Percentiles rank a stretch among this genome's conserved stretches.
phyloP scores from a whole-genome alignment of 2,888 invertebrate genomes.

The Linnaemya tessellans region DNA sequence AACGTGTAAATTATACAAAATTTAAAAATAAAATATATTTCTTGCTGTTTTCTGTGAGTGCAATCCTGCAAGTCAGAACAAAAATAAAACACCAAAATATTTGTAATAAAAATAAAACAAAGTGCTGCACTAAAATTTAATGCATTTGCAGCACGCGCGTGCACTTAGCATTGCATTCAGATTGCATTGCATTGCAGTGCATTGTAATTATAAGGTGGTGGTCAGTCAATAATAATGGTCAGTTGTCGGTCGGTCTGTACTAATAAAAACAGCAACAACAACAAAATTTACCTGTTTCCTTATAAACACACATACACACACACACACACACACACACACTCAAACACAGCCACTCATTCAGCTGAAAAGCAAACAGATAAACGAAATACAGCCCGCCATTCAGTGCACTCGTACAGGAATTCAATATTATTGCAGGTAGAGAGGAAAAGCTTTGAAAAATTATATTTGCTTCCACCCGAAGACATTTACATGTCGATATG shows the following conservation, averaged over 20 bases:
- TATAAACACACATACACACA: constrained; percentile 31
- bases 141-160: constrained; percentile 68
- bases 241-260: constrained; percentile 65
- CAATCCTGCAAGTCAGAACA: neutral
- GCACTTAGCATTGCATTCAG: constrained; percentile 56
- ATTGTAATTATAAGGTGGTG: constrained; percentile 70
- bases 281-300: constrained; percentile 63
- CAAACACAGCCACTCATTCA: too few relatives aligned
- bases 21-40: constrained; percentile 36
- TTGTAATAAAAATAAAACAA: constrained; percentile 41
- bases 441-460: neutral
- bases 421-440: constrained; percentile 24
- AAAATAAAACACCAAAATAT: constrained; percentile 15
- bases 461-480: constrained; percentile 50
- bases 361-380: constrained; percentile 9
- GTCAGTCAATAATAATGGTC: constrained; percentile 65
- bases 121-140: constrained; percentile 57
- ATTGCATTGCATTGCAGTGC: constrained; percentile 48
- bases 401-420: neutral
- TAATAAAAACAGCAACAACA: constrained; percentile 42
- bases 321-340: neutral
- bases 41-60: neutral
- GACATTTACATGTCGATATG: constrained; percentile 50
- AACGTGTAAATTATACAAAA: neutral
- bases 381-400: constrained; percentile 15